phyloP scores from a whole-genome alignment of 2,888 invertebrate species.

The Achlya flavicornis region DNA sequence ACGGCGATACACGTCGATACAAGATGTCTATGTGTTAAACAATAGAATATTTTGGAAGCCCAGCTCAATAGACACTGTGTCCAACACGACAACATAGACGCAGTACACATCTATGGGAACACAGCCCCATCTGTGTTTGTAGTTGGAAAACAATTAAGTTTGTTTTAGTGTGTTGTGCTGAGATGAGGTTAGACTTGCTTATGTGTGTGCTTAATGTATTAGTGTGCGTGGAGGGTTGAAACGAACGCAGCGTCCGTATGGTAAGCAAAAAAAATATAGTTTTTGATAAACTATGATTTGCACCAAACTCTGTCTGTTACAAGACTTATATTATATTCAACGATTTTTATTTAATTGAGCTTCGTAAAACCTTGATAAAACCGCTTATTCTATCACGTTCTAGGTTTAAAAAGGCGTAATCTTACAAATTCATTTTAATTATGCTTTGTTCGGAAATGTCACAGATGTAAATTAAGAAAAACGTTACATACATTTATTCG shows the following conservation, averaged over 20 bases:
- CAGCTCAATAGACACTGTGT: slow-evolving; percentile 37
- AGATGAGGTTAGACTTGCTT: slow-evolving; percentile 21
- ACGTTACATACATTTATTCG: no score
- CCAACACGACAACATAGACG: no score
- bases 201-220: slow-evolving; percentile 36
- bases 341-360: no score
- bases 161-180: slow-evolving; percentile 36
- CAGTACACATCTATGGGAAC: slow-evolving; percentile 23
- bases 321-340: no score
- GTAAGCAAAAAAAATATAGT: slow-evolving; percentile 44
- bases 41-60: slow-evolving; percentile 33
- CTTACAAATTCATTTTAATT: no score
- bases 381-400: not conserved
- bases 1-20: slow-evolving; percentile 44
- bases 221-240: slow-evolving; percentile 64
- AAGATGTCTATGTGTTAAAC: slow-evolving; percentile 41
- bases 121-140: slow-evolving; percentile 50
- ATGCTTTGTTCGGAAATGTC: no score
- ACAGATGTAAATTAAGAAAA: no score
- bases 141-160: slow-evolving; percentile 36
- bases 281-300: slow-evolving; percentile 10
- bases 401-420: no score
- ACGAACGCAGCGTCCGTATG: slow-evolving; percentile 63
- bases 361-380: not conserved
- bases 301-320: no score